Percentiles rank a stretch among this genome's conserved stretches.
phyloP scores from a whole-genome alignment of 2,797 vertebrate species.

The Crenuchus spilurus region DNA sequence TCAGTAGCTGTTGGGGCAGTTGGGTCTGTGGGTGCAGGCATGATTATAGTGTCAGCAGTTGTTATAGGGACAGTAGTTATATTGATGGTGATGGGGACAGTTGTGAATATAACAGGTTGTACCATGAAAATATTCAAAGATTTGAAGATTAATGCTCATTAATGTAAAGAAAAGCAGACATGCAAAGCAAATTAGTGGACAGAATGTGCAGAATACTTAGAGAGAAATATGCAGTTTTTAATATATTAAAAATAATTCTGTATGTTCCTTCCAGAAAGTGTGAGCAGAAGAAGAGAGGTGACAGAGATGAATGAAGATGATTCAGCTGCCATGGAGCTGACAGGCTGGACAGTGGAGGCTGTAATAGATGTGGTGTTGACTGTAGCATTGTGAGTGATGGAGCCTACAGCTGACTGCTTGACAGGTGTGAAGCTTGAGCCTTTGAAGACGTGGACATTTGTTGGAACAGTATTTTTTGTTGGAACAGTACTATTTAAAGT shows the following conservation, averaged over 20 bases:
- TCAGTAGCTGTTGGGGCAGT: too few relatives aligned
- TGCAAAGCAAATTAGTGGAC: too few relatives aligned
- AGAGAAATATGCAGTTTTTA: too few relatives aligned
- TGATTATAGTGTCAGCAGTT: too few relatives aligned
- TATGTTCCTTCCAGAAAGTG: background rate
- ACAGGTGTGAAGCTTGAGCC: background rate
- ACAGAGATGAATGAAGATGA: background rate
- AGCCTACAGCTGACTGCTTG: background rate
- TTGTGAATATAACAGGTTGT: too few relatives aligned
- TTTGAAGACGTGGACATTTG: slow-evolving; percentile 19
- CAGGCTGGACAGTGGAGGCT: rapidly evolving
- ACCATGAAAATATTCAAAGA: too few relatives aligned
- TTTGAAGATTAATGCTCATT: too few relatives aligned
- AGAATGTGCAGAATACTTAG: background rate
- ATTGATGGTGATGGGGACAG: too few relatives aligned
- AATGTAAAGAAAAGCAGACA: too few relatives aligned
- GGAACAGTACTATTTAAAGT: background rate
- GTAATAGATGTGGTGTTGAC: background rate
- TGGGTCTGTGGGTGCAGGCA: too few relatives aligned
- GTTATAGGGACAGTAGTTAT: too few relatives aligned
- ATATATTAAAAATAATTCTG: too few relatives aligned
- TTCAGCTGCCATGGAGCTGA: background rate
- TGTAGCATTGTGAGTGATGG: slow-evolving; percentile 15
- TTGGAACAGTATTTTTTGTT: background rate
- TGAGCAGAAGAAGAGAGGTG: background rate